Conservation (phyloP, 2,888 invertebrate species). For the Steinernema hermaphroditum region DNA sequence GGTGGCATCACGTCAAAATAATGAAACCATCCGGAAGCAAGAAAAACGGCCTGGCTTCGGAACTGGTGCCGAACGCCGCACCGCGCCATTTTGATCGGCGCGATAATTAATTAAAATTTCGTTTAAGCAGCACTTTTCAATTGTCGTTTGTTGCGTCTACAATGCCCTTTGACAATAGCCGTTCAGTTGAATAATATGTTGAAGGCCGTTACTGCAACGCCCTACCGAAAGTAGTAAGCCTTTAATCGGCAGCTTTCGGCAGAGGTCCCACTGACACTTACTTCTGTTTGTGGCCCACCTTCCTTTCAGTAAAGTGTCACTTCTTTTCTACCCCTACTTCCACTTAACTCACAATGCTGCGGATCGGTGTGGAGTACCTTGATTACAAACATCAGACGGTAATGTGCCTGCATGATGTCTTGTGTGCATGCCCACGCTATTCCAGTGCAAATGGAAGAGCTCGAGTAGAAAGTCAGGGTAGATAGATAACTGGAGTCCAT, state of each 20-base stretch:
- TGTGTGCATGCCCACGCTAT: constrained; percentile 1
- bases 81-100: neutral
- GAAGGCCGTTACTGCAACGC: constrained; percentile 10
- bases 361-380: constrained; percentile 22
- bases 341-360: constrained; percentile 5
- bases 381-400: constrained; percentile 27
- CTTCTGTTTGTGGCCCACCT: constrained; percentile 29
- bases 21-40: neutral
- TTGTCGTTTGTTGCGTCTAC: constrained; percentile 22
- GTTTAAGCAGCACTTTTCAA: constrained; percentile 1
- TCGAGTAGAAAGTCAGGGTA: neutral
- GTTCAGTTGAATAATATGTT: neutral
- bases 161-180: constrained; percentile 13
- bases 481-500: constrained; percentile 25
- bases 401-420: neutral
- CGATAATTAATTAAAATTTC: constrained; percentile 20
- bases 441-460: neutral
- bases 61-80: too few relatives aligned
- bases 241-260: constrained; percentile 6
- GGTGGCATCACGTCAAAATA: constrained; percentile 6
- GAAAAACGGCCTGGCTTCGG: too few relatives aligned
- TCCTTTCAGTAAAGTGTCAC: neutral
- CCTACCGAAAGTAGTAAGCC: constrained; percentile 18
- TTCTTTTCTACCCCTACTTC: neutral
- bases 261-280: constrained; percentile 8